Base-by-base conservation (phyloP, 2,888 invertebrate species). In the Cephus runcator region DNA sequence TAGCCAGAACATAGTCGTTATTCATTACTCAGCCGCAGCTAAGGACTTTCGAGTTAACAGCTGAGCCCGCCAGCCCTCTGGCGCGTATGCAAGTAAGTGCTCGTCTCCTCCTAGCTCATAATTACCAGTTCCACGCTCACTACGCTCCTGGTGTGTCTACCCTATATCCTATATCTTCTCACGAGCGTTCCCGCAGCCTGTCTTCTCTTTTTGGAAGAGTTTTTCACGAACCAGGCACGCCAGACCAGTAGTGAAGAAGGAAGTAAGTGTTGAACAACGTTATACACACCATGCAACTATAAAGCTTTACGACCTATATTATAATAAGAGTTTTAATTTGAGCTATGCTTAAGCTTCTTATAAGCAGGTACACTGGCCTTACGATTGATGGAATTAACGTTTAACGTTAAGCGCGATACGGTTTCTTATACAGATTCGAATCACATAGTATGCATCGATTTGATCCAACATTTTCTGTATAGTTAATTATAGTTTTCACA, bases 41-140 rank as follows among this genome's bases (percentile, higher is more conserved):
- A 71, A 71, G 33, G 71, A 71, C 71, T 71, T 71, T 71, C 15
- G 71, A 31, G 33, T 71, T 71, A 71, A 71, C 71, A 34, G 56
- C 23, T 56, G 56, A 56, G 56, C 23, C 56, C 56, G 56, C 23
- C 56, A 56, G 71, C 71, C 71, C 71, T 71, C 34, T 71, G 31
- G 33, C 71, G 71, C 30, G 31, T 71, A 34, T 34, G 71, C 71
- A 34, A 31, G 71, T 34, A 34, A 71, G 71, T 34, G 71, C 71
- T 71, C 31, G 33, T 34, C 71, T 71, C 69, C 71, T 71, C 12
- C 71, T 71, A 33, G 71, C 71, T 71, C 71, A 34, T 71, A 71
- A 71, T 71, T 71, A 71, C 31, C 30, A 34, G 71, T 71, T 71
- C 71, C 71, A 34, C 34, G 71, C 33, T 34, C 31, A 23, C 31